Conservation (phyloP, 2,113 vertebrate species). For the Apaloderma vittatum region DNA sequence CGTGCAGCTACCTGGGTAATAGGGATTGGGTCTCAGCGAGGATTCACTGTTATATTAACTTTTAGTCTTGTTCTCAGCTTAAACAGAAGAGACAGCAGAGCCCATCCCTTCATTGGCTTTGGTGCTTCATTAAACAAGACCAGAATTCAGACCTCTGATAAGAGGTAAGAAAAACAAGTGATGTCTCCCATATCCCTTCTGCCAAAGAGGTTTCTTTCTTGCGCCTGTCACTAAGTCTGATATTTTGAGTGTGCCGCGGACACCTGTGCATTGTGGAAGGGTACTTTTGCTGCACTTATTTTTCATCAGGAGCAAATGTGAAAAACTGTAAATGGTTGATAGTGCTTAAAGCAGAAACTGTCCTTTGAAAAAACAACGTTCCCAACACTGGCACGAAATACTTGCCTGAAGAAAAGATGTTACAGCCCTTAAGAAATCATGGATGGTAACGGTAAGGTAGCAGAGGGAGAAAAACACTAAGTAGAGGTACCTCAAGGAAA, state of each 20-base stretch:
- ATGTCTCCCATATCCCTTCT: neutral
- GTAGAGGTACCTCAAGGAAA: neutral
- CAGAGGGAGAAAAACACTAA: neutral
- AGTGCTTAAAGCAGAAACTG: constrained; percentile 1
- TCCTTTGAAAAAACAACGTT: neutral
- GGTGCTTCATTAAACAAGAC: neutral
- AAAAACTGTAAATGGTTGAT: neutral
- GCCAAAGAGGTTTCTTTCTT: neutral
- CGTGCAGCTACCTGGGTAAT: fast-evolving
- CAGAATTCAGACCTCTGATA: neutral
- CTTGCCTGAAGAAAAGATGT: neutral
- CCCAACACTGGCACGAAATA: neutral
- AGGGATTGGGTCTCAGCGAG: neutral
- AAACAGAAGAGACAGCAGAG: neutral
- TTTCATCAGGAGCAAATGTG: neutral
- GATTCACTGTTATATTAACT: neutral
- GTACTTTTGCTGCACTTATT: neutral
- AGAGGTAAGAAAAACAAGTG: neutral
- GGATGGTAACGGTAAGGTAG: neutral
- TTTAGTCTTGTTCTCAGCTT: neutral
- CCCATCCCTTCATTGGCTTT: neutral
- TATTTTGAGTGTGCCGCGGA: neutral
- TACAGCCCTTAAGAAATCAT: neutral
- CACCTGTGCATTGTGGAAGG: neutral
- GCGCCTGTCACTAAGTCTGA: neutral